Base-by-base conservation (phyloP, 2,888 invertebrate genomes). In the Blastobasis adustella region DNA sequence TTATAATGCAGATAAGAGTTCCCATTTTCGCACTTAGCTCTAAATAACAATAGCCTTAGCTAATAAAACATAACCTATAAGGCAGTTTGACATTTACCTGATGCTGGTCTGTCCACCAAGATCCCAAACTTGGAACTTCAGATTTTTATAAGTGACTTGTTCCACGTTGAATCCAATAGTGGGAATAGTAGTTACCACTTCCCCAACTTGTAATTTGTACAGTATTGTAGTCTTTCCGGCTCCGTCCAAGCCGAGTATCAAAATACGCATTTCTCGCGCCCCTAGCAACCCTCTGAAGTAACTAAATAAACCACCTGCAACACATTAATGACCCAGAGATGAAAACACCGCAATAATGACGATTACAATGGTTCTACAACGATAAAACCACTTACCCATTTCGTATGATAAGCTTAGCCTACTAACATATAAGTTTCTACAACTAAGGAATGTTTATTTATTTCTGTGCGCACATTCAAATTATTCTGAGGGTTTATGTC, bases 61-160 rank as follows among this genome's bases (percentile, higher is more conserved):
- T 5, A 66, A 69, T 67, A 64, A 52, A 52, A 64, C 55, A 57
- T 65, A 56, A 62, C 62, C 60, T 55, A 49, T 50, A 46, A 54
- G 38, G 36, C 36, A 49, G 46, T 44, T 23, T 42, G 42, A 42
- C 9, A 62, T 74, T 75, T 88, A 97, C 97, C 97, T 93, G 86
- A 99, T 99, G 90, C 98, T 98, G 57, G 98, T 99, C 82, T 99
- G 99, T 66, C 99, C 99, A 50, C 99, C 99, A 51, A 99, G 91
- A 91, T 99, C 98, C 98, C 98, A 98, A 39, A 96, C 98, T 93
- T 99, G 99, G 79, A 99, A 99, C 89, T 98, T 99, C 61, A 99
- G 91, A 90, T 99, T 99, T 91, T 98, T 98, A 82, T 98, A 99
- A 67, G 96, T 96, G 54, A 99, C 98, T 91, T 98, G 98, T 88